Base-by-base conservation (phyloP, 2,888 invertebrate genomes). In the Lithosia quadra region DNA sequence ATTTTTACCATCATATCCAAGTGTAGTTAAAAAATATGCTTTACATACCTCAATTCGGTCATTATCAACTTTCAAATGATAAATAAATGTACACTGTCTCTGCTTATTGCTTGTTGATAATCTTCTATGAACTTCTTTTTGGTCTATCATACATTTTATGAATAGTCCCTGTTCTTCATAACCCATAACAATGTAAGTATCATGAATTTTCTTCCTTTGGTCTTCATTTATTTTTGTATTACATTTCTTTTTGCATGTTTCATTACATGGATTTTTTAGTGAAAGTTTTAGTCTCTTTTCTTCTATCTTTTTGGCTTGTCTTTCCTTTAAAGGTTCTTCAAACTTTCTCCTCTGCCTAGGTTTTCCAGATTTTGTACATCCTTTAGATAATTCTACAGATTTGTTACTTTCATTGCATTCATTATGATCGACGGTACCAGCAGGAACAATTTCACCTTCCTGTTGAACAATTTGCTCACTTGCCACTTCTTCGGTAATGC, bases 91-190 rank as follows among this genome's bases (percentile, higher is more conserved):
- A n/a, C n/a, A n/a, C n/a, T n/a, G n/a, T n/a, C n/a, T n/a, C n/a
- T n/a, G n/a, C n/a, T n/a, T n/a, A n/a, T 55, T 55, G 55, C 55
- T 55, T n/a, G 55, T 21, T 55, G n/a, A 21, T 55, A 9, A 55
- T 55, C 15, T 55, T 55, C n/a, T 55, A 21, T 55, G 55, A 21
- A 55, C 55, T 55, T 55, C 55, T 55, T 55, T 55, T 55, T 55
- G 55, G n/a, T 55, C 55, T 55, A 55, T 10, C 55, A 55, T 55
- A 55, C 55, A 55, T 21, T 55, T 22, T 55, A 55, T 55, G 55
- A 55, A 55, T 21, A 55, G 55, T n/a, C 55, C 55, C 22, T 55
- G 55, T 55, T 55, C 55, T 13, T 55, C 55, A 55, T 55, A 55
- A 22, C 55, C 18, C 55, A 55, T 55, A 55, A 22, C 55, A 55